These are phyloP conservation scores for Cephonodes hylas DNA, from an alignment of 2,888 invertebrate species.

Conservation along the genomic window DNA sequence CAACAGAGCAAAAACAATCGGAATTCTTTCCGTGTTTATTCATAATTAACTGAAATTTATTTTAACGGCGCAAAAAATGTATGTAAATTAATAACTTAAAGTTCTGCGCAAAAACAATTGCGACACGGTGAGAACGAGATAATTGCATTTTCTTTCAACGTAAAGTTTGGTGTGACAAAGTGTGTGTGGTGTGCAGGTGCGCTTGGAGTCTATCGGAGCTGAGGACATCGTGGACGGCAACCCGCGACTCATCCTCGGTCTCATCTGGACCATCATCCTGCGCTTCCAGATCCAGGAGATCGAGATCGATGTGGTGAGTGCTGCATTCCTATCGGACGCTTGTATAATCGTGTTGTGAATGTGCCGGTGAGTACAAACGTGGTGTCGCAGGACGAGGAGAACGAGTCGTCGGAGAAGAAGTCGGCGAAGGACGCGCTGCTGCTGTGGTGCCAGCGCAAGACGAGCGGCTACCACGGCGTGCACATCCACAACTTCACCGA, in stretches of 20 bases:
- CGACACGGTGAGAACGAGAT: too few species aligned
- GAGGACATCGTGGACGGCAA: constrained; percentile 99
- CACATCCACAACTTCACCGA: constrained; percentile 94
- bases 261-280: constrained; percentile 99
- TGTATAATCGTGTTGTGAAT: too few species aligned
- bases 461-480: constrained; percentile 95
- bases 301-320: constrained; percentile 95
- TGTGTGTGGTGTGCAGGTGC: constrained; percentile 85
- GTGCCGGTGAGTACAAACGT: too few species aligned
- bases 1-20: too few species aligned
- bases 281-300: constrained; percentile 99
- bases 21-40: too few species aligned
- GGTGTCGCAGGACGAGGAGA: constrained; percentile 90
- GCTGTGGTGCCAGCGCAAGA: constrained; percentile 99
- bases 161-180: not conserved
- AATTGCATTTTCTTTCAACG: too few species aligned
- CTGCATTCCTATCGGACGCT: not conserved
- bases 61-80: too few species aligned
- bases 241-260: constrained; percentile 96
- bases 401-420: constrained; percentile 98
- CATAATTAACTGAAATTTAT: too few species aligned
- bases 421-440: constrained; percentile 99
- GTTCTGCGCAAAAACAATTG: too few species aligned
- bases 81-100: too few species aligned
- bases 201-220: constrained; percentile 98